Evolutionary conservation across 1,140 invertebrate genomes (phyloP), one percentile per base, ranked within the genome.

Genomic region (Triops longicaudatus): DNA sequence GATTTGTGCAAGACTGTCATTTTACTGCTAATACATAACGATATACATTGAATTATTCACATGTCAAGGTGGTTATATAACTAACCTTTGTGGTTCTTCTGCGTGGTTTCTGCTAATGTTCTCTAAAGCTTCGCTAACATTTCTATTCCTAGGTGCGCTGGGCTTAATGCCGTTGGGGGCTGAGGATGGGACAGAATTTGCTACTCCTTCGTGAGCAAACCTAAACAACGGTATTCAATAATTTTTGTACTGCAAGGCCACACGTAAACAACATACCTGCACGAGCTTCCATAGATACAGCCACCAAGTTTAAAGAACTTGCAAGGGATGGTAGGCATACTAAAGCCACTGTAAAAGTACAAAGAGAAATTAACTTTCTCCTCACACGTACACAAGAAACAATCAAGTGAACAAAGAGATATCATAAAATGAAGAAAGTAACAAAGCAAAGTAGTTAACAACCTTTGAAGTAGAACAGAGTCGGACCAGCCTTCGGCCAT

Each of bases 401-500:
- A 17, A 63, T 63, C 50, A 63, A 17, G 50, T n/a, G 14, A 63
- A 63, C 6, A n/a, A n/a, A n/a, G 10, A 63, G 22, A 1, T 63
- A 14, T 5, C 31, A 37, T 37, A 37, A 37, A 37, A 37, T 37
- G 2, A 37, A 7, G 2, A 37, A 37, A 37, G 31, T 4, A 37
- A 37, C 31, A 37, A n/a, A 37, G 2, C 31, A 37, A 37, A 37
- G 7, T 7, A 37, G 31, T 4, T 37, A 37, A 37, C 31, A 37
- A 63, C 50, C 50, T 63, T 63, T 63, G 50, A 63, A n/a, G 50
- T 22, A 63, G 22, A n/a, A 63, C 50, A 22, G 50, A 63, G 17
- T 63, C 50, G 10, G 50, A 63, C 50, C 50, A 63, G 22, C 50
- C 50, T 63, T 63, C 50, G n/a, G 50, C 50, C 50, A 63, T 63